phyloP scores from a whole-genome alignment of 2,797 vertebrate species.

The Limnodromus scolopaceus region DNA sequence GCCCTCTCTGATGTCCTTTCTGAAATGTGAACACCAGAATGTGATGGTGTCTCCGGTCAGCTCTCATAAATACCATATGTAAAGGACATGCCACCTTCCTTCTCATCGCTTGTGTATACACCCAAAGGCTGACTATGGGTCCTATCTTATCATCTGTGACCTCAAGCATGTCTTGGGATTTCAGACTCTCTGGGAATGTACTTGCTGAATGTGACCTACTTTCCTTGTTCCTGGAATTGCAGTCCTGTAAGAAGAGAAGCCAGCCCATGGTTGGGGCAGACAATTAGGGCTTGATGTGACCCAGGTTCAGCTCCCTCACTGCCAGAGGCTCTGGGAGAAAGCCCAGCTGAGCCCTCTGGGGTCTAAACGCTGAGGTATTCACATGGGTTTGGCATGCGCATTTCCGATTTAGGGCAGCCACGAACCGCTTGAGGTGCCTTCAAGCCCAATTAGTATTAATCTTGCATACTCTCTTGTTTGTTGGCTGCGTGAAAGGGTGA shows the following conservation, averaged over 20 bases:
- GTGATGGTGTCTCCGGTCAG: rapidly evolving
- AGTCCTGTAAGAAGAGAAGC: neutral
- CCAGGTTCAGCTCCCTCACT: neutral
- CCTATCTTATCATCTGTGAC: neutral
- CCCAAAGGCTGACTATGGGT: neutral
- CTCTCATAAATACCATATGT: rapidly evolving
- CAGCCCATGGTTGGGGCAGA: neutral
- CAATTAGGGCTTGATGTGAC: neutral
- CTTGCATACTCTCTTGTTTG: rapidly evolving
- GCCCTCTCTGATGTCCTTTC: neutral
- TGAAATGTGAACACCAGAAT: neutral
- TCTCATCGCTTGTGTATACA: rapidly evolving
- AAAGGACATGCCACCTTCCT: neutral
- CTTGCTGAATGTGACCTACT: neutral
- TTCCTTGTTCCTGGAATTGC: neutral
- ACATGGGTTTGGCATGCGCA: rapidly evolving
- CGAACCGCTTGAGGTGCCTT: neutral
- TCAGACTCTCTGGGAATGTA: neutral
- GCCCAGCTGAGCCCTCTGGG: neutral
- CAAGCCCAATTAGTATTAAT: neutral
- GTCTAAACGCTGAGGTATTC: neutral
- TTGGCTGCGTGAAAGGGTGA: neutral
- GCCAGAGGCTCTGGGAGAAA: neutral
- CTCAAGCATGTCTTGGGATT: neutral
- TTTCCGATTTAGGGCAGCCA: neutral